Percentiles rank a stretch among this genome's conserved stretches.
phyloP scores from a whole-genome alignment of 2,797 vertebrate species.

The Poeciliopsis gracilis region DNA sequence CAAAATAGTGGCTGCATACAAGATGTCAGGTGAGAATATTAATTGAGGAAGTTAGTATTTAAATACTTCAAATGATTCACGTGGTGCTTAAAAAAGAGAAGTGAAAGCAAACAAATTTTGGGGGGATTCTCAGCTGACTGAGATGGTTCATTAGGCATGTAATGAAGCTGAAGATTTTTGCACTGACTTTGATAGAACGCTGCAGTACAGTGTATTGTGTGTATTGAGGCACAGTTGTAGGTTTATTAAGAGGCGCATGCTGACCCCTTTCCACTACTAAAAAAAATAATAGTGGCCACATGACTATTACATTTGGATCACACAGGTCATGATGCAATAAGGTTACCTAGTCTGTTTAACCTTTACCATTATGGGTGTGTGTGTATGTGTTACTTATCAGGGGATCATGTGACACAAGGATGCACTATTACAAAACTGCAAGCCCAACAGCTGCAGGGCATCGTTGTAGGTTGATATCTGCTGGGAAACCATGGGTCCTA shows the following conservation, averaged over 20 bases:
- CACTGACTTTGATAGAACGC: not conserved
- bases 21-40: conserved; percentile 77
- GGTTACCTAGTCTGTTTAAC: not conserved
- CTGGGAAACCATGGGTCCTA: not conserved
- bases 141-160: not conserved
- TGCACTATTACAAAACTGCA: not conserved
- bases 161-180: not conserved
- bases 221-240: not conserved
- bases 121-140: not conserved
- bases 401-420: not conserved
- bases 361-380: not conserved
- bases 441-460: not conserved
- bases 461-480: not conserved
- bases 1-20: conserved; percentile 84
- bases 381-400: not conserved
- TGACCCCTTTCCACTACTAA: not conserved
- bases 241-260: not conserved
- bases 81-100: not conserved
- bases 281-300: not conserved
- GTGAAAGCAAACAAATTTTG: not conserved
- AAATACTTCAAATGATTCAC: not conserved
- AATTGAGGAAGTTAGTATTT: not conserved
- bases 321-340: not conserved
- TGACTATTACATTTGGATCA: not conserved
- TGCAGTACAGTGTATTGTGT: not conserved